Evolutionary conservation across 2,113 vertebrate genomes (phyloP).

Genomic region (Poicephalus gulielmi): DNA sequence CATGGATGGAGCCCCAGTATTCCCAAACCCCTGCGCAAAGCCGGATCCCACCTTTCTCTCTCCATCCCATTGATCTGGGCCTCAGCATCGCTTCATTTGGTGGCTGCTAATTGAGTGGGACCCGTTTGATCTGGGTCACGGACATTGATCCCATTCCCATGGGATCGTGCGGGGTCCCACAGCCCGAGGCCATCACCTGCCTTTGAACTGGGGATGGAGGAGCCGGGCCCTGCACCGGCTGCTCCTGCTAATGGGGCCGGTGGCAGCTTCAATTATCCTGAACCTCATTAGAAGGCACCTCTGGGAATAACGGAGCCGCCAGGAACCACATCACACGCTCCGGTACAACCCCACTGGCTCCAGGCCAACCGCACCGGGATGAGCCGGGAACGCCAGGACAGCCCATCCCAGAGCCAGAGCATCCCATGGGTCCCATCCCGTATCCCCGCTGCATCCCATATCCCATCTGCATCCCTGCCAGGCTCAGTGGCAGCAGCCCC

Average conservation of each 20-base stretch:
- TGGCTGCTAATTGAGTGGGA: neutral
- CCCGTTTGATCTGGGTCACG: neutral
- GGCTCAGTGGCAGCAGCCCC: neutral
- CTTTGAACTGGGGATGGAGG: neutral
- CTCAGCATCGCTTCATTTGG: neutral
- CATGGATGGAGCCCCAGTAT: neutral
- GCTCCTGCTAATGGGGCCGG: neutral
- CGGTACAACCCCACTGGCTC: neutral
- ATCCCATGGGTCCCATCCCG: neutral
- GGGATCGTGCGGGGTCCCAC: neutral
- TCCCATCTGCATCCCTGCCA: neutral
- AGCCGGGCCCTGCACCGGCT: neutral
- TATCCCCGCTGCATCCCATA: neutral
- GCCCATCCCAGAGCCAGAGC: neutral
- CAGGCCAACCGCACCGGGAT: fast-evolving
- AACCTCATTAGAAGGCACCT: neutral
- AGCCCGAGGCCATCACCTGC: neutral
- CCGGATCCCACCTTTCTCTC: neutral
- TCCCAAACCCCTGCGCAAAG: neutral
- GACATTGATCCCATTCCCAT: neutral
- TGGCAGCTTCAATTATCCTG: neutral
- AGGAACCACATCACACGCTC: neutral
- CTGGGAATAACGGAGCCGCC: neutral
- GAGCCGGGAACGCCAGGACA: neutral
- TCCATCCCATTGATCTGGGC: neutral